phyloP scores from a whole-genome alignment of 2,888 invertebrate genomes.

The Kuschelorhynchus macadamiae region DNA sequence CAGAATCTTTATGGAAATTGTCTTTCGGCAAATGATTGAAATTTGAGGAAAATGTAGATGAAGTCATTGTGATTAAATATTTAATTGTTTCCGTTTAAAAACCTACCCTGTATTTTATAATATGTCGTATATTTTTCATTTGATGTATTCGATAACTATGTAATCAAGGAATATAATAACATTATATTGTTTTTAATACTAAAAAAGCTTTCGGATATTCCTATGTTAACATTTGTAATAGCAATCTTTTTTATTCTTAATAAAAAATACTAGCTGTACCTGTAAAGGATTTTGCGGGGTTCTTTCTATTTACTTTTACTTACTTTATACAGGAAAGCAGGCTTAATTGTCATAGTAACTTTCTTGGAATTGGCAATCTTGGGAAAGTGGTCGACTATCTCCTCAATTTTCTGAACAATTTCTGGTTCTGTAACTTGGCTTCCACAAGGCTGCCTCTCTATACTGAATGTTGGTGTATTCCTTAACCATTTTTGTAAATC shows the following conservation, averaged over 20 bases:
- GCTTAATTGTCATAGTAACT: conserved; percentile 83
- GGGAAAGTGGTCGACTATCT: conserved; percentile 66
- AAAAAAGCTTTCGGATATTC: background rate
- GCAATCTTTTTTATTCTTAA: background rate
- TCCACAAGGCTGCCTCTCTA: conserved; percentile 79
- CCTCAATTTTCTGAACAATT: conserved; percentile 72
- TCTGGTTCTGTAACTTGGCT: conserved; percentile 80
- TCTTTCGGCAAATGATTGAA: too few species aligned
- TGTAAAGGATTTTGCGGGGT: too few species aligned
- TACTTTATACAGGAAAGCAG: conserved; percentile 62
- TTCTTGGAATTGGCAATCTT: conserved; percentile 66
- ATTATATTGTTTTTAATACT: background rate
- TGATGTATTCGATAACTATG: too few species aligned
- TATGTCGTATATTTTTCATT: too few species aligned
- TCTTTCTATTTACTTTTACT: background rate
- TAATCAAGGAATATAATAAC: background rate
- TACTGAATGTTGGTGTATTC: conserved; percentile 75
- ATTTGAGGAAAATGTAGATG: too few species aligned
- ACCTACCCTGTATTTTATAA: too few species aligned
- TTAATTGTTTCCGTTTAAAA: too few species aligned
- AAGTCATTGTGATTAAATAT: too few species aligned
- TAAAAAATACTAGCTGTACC: too few species aligned
- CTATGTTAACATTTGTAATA: background rate
- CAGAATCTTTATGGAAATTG: too few species aligned
- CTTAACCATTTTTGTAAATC: conserved; percentile 79